Evolutionary conservation across 2,888 invertebrate species (phyloP).

Genomic region (Peribatodes rhomboidaria): DNA sequence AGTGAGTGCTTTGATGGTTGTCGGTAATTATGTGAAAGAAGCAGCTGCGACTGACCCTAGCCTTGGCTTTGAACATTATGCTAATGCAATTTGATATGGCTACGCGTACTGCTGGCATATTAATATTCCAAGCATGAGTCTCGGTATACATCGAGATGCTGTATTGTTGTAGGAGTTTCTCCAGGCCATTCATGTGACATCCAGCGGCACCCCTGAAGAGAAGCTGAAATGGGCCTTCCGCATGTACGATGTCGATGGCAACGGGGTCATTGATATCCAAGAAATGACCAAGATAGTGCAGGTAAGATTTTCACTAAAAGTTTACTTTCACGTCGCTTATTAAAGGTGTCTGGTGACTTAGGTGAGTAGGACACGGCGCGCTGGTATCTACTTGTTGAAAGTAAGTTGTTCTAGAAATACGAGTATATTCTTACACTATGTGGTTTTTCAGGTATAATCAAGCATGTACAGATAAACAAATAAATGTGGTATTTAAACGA

Average conservation of each 20-base stretch:
- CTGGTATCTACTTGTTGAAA: not conserved
- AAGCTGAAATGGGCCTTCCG: slow-evolving; percentile 99
- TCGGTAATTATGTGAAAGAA: slow-evolving; percentile 5
- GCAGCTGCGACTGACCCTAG: slow-evolving; percentile 26
- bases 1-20: slow-evolving; percentile 6
- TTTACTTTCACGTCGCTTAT: not conserved
- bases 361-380: not conserved
- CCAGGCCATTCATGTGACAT: slow-evolving; percentile 98
- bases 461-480: too few relatives aligned
- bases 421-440: too few relatives aligned
- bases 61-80: slow-evolving; percentile 25
- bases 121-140: slow-evolving; percentile 17
- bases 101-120: slow-evolving; percentile 6
- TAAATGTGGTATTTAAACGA: too few relatives aligned
- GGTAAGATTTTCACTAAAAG: slow-evolving; percentile 84
- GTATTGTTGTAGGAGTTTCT: slow-evolving; percentile 95
- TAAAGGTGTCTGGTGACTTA: not conserved
- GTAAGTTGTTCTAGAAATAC: not conserved
- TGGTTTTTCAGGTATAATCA: too few relatives aligned
- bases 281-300: slow-evolving; percentile 99
- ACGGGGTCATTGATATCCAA: slow-evolving; percentile 98
- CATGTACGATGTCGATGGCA: slow-evolving; percentile 99
- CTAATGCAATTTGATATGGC: slow-evolving; percentile 14
- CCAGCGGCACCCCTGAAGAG: slow-evolving; percentile 98
- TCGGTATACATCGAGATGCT: slow-evolving; percentile 54